These are phyloP conservation scores for Aotus griseimembra DNA, from an alignment of 2,797 vertebrate genomes.

Conservation along the genomic window DNA sequence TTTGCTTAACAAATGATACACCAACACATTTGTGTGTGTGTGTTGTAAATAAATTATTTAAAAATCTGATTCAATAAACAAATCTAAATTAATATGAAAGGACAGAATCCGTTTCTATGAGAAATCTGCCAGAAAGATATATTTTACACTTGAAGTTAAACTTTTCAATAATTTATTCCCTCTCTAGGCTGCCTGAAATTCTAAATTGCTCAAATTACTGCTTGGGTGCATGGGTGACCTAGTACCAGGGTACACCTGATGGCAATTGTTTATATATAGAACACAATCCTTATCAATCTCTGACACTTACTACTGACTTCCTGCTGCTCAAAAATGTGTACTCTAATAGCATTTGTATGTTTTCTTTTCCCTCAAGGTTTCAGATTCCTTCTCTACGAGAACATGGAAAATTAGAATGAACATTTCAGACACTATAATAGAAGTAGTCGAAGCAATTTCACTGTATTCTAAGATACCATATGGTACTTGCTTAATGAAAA, in stretches of 20 bases:
- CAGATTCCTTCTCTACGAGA: conserved; percentile 79
- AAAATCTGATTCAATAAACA: background rate
- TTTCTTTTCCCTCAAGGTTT: conserved; percentile 83
- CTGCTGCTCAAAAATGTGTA: conserved; percentile 84
- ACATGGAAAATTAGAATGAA: conserved; percentile 84
- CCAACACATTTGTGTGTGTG: background rate
- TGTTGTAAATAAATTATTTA: background rate
- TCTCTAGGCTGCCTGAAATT: conserved; percentile 65
- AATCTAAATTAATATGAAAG: conserved; percentile 52
- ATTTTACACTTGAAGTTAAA: conserved; percentile 68
- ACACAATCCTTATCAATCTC: conserved; percentile 83
- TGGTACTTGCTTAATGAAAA: background rate
- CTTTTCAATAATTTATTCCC: conserved; percentile 78
- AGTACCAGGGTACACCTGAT: conserved; percentile 68
- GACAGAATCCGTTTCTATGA: conserved; percentile 44
- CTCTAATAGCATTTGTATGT: conserved; percentile 86
- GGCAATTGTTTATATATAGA: conserved; percentile 81
- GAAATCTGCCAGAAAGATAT: conserved; percentile 59
- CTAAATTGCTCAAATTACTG: conserved; percentile 72
- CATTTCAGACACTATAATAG: conserved; percentile 63
- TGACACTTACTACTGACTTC: conserved; percentile 85
- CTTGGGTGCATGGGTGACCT: conserved; percentile 67
- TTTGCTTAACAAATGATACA: background rate
- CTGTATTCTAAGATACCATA: conserved; percentile 53
- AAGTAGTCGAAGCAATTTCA: conserved; percentile 67